Evolutionary conservation across 2,797 vertebrate genomes (phyloP).

Genomic region (Trichosurus vulpecula): DNA sequence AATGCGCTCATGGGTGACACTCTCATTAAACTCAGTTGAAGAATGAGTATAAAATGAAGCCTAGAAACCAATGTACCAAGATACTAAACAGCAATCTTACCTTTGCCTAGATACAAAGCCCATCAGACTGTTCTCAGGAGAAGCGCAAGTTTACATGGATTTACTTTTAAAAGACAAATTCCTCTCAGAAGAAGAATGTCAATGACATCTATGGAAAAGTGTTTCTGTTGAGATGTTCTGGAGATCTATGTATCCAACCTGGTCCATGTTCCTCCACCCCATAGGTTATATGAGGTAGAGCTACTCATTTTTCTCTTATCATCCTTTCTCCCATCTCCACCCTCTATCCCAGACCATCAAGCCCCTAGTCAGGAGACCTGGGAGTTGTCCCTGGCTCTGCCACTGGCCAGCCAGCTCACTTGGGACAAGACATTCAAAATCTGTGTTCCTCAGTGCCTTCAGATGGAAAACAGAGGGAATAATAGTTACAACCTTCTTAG

Average conservation of each 20-base stretch:
- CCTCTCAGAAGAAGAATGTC: accelerated
- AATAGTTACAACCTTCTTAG: background rate
- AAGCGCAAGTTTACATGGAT: background rate
- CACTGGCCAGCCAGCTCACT: background rate
- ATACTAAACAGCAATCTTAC: background rate
- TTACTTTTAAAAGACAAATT: background rate
- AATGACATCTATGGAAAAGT: background rate
- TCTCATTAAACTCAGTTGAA: background rate
- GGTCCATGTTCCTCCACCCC: background rate
- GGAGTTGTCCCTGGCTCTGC: background rate
- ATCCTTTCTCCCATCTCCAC: too few species aligned
- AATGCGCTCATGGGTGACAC: background rate
- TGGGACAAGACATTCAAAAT: background rate
- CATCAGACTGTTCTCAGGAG: background rate
- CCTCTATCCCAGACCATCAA: accelerated
- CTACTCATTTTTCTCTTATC: background rate
- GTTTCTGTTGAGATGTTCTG: background rate
- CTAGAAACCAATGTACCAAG: background rate
- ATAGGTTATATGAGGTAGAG: background rate
- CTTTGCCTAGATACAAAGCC: background rate
- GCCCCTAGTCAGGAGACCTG: background rate
- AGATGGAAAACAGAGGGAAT: background rate
- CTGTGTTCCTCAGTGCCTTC: background rate
- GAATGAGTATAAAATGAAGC: too few species aligned
- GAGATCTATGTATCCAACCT: background rate